Base-by-base conservation (phyloP, 2,113 vertebrate species). In the Spea multiplicata region DNA sequence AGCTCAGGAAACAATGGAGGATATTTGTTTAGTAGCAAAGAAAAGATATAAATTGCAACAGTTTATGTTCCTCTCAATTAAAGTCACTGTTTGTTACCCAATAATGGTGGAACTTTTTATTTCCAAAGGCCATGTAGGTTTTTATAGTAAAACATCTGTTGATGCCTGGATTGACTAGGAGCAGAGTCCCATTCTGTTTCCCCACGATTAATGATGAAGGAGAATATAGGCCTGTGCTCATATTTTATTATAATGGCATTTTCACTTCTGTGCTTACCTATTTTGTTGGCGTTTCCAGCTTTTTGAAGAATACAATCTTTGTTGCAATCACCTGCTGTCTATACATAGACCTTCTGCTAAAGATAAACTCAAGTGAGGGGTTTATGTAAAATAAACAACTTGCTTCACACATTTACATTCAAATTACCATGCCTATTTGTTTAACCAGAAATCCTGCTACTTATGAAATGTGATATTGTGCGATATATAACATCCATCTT, bases 371-470 rank as follows among this genome's bases (percentile, higher is more conserved):
- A 65, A 71, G 59, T 71, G 76, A 78, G 71, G 68, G 57, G 57
- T 78, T 78, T 78, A 78, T 78, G 67, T 57, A 78, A 78, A 78
- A 71, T 70, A 78, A 78, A 78, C 17, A 78, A 64, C 47, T 9
- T 45, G 5, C 53, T 72, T 44, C 61, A 66, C 73, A 57, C 76
- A 66, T 66, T 73, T 47, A 62, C 76, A 79, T 73, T 66, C 59
- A 46, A 65, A 72, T 79, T 72, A 66, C 50, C 44, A 30, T 72
- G 3, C 61, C 53, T 16, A 59, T 73, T 66, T 73, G 61, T 73
- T 79, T 65, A 73, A 49, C 30, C 76, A 55, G 44, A 5, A 66
- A 66, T 79, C 50, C 70, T 44, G 30, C 77, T 48, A 57, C 30
- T 47, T 68, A n/a, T n/a, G n/a, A n/a, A n/a, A n/a, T n/a, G 45